Base-by-base conservation (phyloP, 2,888 invertebrate genomes). In the Pegoplata infirma region DNA sequence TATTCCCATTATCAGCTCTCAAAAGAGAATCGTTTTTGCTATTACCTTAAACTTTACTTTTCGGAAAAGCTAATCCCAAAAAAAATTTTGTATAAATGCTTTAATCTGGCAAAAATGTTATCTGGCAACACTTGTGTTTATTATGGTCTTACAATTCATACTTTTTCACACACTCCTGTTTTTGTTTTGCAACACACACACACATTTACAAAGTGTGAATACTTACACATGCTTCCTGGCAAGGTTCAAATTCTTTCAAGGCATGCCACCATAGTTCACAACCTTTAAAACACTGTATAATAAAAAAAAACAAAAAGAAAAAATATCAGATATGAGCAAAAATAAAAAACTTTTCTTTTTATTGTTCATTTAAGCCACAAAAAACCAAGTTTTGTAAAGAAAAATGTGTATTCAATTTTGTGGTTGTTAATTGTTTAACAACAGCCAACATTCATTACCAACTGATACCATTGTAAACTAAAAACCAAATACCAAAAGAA, bases 161-260 rank as follows among this genome's bases (percentile, higher is more conserved):
- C 14, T 8, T 49, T n/a, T 16, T 14, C 5, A 16, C 8, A 25
- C 14, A 23, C 7, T 25, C 16, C n/a, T 51, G 1, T n/a, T n/a
- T n/a, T n/a, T n/a, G n/a, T n/a, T n/a, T n/a, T n/a, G n/a, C n/a
- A n/a, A 14, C 6, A 51, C n/a, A 23, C 12, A 64, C 51, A 64
- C 10, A 36, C 16, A 10, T 7, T 44, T 8, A 17, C 8, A 8
- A 56, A 69, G 63, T 63, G 63, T 51, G 59, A 53, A 77, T 74
- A 95, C 96, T 95, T 91, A 96, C 96, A 89, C 96, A 97, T 88
- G 94, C 93, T 84, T 92, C 92, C 89, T 94, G 94, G 86, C 96
- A 96, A 49, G 95, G 93, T 61, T 93, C 92, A 85, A 93, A 92
- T 83, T 88, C 85, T 76, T 85, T 85, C 14, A 96, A 90, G 32